Conservation (phyloP, 2,113 vertebrate genomes). For the Forbesichthys papilliferus region DNA sequence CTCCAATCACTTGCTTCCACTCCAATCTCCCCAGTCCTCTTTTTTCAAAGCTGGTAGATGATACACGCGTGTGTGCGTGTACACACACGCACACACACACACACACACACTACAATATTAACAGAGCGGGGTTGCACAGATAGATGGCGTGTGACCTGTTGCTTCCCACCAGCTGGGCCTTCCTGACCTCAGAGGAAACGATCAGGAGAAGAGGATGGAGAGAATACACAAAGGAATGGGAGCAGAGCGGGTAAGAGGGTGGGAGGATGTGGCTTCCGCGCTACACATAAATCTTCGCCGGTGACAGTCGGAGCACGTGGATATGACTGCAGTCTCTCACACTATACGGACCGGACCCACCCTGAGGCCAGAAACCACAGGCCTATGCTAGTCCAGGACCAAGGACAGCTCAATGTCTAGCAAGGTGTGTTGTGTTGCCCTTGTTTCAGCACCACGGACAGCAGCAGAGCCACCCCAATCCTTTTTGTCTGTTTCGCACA, state of each 20-base stretch:
- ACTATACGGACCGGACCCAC: background rate
- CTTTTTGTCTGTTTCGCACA: slow-evolving; percentile 10
- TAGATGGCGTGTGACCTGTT: slow-evolving; percentile 42
- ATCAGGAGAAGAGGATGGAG: slow-evolving; percentile 43
- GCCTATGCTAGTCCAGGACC: slow-evolving; percentile 1
- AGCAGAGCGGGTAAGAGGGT: slow-evolving; percentile 28
- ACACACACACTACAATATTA: slow-evolving; percentile 31
- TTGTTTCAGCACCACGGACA: slow-evolving; percentile 3
- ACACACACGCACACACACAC: background rate
- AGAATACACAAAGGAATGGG: slow-evolving; percentile 39
- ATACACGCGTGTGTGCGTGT: background rate
- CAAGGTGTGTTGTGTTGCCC: slow-evolving; percentile 22
- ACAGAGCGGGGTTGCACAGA: slow-evolving; percentile 32
- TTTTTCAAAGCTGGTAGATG: too few species aligned
- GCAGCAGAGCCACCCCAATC: background rate
- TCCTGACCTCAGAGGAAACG: slow-evolving; percentile 58
- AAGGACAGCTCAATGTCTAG: background rate
- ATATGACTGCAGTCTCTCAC: slow-evolving; percentile 28
- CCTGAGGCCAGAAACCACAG: background rate
- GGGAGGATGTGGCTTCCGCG: slow-evolving; percentile 34
- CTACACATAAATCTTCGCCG: slow-evolving; percentile 50
- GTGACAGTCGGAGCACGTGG: slow-evolving; percentile 38
- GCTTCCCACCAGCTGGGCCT: slow-evolving; percentile 50
- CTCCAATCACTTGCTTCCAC: too few species aligned
- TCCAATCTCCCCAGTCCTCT: too few species aligned